Evolutionary conservation across 2,113 vertebrate genomes (phyloP).

Genomic region (Mobula hypostoma): DNA sequence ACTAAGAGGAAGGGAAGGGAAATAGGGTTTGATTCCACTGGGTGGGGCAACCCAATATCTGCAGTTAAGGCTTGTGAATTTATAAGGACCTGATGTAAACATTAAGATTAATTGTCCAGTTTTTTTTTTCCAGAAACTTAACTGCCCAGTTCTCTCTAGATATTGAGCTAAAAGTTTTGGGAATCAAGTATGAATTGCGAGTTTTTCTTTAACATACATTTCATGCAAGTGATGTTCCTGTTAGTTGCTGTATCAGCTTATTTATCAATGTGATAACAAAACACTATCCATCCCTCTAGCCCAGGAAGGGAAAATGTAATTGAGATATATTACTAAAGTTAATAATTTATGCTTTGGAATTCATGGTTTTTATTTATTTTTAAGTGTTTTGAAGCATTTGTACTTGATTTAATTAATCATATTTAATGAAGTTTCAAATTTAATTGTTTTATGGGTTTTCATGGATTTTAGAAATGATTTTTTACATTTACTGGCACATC

Average conservation of each 20-base stretch:
- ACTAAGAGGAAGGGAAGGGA: background rate
- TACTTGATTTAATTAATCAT: too few relatives aligned
- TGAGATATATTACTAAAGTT: background rate
- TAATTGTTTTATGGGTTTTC: too few relatives aligned
- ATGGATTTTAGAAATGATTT: too few relatives aligned
- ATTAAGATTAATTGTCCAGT: background rate
- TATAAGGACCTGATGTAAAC: background rate
- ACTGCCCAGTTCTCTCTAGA: too few relatives aligned
- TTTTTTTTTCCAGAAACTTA: background rate
- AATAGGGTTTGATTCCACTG: background rate
- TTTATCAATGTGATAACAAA: background rate
- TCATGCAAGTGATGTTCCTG: background rate
- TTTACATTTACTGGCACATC: too few relatives aligned
- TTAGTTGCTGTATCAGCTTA: background rate
- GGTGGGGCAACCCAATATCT: background rate
- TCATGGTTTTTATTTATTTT: background rate
- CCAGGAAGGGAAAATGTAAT: background rate
- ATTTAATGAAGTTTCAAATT: too few relatives aligned
- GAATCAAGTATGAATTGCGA: background rate
- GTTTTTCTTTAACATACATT: background rate
- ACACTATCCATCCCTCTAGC: background rate
- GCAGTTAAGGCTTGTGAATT: background rate
- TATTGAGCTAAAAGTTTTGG: background rate
- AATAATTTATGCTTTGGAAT: background rate
- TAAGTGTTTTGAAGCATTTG: too few relatives aligned